A percentile compares a stretch with the other conserved stretches of the same genome.
phyloP scores from a whole-genome alignment of 2,888 invertebrate genomes.

The Hydrotaea cyrtoneurina region DNA sequence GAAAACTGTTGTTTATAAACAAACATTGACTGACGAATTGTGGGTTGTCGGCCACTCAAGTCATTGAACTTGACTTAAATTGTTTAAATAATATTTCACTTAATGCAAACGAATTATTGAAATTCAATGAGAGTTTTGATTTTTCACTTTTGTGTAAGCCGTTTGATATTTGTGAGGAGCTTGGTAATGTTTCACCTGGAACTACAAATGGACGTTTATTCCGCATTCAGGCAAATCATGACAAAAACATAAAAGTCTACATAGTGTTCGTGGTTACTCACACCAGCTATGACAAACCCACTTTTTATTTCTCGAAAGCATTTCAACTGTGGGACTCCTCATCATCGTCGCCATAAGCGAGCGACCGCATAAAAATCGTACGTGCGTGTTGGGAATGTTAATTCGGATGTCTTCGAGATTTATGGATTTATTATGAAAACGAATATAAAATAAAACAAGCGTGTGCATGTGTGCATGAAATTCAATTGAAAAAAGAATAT shows the following conservation, averaged over 20 bases:
- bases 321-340: conserved; percentile 26
- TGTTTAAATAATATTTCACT: neutral
- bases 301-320: conserved; percentile 37
- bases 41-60: neutral
- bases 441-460: neutral
- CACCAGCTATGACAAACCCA: conserved; percentile 42
- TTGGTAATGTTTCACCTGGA: neutral
- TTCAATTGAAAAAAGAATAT: neutral
- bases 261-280: conserved; percentile 10
- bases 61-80: conserved; percentile 59
- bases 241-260: neutral
- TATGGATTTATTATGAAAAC: conserved; percentile 35
- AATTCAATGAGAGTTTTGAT: neutral
- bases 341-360: conserved; percentile 20
- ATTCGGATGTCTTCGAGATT: conserved; percentile 26
- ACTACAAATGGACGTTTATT: neutral
- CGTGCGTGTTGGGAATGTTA: conserved; percentile 59
- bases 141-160: neutral
- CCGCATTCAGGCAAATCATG: neutral
- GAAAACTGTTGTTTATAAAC: conserved; percentile 39
- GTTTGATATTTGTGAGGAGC: neutral
- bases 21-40: conserved; percentile 10
- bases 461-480: conserved; percentile 21
- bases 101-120: neutral
- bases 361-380: conserved; percentile 14